Base-by-base conservation (phyloP, 2,888 invertebrate species). In the Drosophila crucigera region DNA sequence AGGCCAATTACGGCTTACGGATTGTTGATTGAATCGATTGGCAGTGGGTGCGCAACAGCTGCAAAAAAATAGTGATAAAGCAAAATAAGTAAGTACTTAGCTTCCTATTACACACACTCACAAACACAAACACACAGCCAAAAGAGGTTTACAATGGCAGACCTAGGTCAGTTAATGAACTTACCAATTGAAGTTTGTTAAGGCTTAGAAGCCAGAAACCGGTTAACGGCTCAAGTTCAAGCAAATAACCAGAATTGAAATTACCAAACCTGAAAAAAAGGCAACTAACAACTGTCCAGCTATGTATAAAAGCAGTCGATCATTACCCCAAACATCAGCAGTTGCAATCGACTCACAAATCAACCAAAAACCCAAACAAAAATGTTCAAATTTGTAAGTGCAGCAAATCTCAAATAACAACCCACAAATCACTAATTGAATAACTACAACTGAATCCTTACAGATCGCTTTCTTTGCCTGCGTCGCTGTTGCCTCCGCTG, bases 401-500 rank as follows among this genome's bases (percentile, higher is more conserved):
- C 19, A 31, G n/a, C 41, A 9, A n/a, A 7, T 30, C 16, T 11
- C 0, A 7, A 10, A 19, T 28, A 6, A 22, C 19, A n/a, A n/a
- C 0, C n/a, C 10, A 10, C 10, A 41, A 41, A n/a, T 10, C 9
- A 16, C 9, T 6, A 22, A 49, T 16, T 41, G 33, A 35, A n/a
- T 9, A 37, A 22, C 9, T 33, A 22, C 7, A 37, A 39, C 49
- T 47, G 19, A 3, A 22, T 50, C 9, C 35, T 33, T 67, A 7
- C 55, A 91, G 91, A 68, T 95, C 94, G 95, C 95, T 94, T 94
- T 95, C 93, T 95, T 95, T 92, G 95, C 95, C 94, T 93, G 95
- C 81, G 93, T 94, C 88, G 94, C 95, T 69, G 86, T 92, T 56
- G 93, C 92, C 47, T 90, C 92, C 62, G 93, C 94, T 68, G 92